phyloP scores from a whole-genome alignment of 2,888 invertebrate genomes.

The Nephrotoma flavescens region DNA sequence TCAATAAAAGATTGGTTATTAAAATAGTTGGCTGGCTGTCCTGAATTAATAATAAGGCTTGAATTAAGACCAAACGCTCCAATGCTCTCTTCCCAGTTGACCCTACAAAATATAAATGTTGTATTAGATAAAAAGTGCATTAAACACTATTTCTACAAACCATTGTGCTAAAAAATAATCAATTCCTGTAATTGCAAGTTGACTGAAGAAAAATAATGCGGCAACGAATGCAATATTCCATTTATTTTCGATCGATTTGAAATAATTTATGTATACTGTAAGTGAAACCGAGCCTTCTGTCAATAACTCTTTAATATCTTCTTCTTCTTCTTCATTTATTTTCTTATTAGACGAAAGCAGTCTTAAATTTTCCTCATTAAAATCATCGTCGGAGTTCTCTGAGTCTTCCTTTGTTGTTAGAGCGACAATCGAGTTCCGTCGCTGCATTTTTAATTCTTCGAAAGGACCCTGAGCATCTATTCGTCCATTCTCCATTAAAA shows the following conservation, averaged over 20 bases:
- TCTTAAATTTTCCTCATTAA: slow-evolving; percentile 15
- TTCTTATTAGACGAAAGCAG: neutral
- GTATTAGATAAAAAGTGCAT: neutral
- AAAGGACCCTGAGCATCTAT: slow-evolving; percentile 29
- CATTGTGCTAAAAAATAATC: slow-evolving; percentile 66
- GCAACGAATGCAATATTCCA: slow-evolving; percentile 35
- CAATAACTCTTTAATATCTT: slow-evolving; percentile 40
- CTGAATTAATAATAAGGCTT: neutral
- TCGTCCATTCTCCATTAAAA: slow-evolving; percentile 37
- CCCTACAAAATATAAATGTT: slow-evolving; percentile 18
- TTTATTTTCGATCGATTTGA: slow-evolving; percentile 39
- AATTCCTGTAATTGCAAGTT: slow-evolving; percentile 45
- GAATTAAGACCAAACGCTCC: neutral
- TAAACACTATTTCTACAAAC: slow-evolving; percentile 28
- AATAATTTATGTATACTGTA: slow-evolving; percentile 40
- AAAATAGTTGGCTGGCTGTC: neutral
- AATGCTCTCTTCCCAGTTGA: slow-evolving; percentile 28
- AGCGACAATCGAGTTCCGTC: slow-evolving; percentile 34
- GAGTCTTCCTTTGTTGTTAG: slow-evolving; percentile 21
- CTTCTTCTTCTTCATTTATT: slow-evolving; percentile 28
- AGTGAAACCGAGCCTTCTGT: slow-evolving; percentile 47
- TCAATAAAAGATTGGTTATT: neutral
- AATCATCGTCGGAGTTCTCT: neutral
- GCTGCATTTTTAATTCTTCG: slow-evolving; percentile 36
- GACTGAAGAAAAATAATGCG: slow-evolving; percentile 39